Evolutionary conservation across 2,888 invertebrate genomes (phyloP).

Genomic region (Catocala nupta): DNA sequence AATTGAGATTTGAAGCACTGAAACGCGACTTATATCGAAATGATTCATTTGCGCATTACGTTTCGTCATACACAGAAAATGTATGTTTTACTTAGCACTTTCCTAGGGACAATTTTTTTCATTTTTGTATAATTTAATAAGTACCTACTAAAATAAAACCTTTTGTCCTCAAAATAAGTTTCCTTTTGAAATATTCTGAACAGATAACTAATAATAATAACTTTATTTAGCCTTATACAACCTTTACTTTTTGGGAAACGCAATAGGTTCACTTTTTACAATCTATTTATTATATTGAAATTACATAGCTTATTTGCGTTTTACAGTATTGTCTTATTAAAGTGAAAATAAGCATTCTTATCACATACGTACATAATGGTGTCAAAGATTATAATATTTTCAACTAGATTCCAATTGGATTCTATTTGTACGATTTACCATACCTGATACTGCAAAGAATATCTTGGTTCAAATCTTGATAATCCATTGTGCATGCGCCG

Average conservation of each 20-base stretch:
- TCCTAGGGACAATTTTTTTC: background rate
- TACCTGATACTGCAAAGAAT: slow-evolving; percentile 79
- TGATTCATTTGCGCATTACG: slow-evolving; percentile 71
- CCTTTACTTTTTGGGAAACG: too few relatives aligned
- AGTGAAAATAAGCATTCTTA: slow-evolving; percentile 14
- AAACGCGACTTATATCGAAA: slow-evolving; percentile 39
- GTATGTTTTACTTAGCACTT: background rate
- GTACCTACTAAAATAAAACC: too few relatives aligned
- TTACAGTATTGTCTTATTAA: background rate
- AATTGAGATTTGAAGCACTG: slow-evolving; percentile 6
- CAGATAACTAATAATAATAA: too few relatives aligned
- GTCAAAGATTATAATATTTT: slow-evolving; percentile 23
- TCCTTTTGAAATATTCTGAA: too few relatives aligned
- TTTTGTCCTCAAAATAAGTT: too few relatives aligned
- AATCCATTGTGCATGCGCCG: slow-evolving; percentile 66
- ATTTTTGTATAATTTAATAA: too few relatives aligned
- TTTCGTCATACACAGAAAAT: slow-evolving; percentile 59
- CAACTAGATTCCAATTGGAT: slow-evolving; percentile 9
- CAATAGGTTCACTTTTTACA: too few relatives aligned
- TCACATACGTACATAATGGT: slow-evolving; percentile 21
- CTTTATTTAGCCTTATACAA: too few relatives aligned
- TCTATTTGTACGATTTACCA: slow-evolving; percentile 9
- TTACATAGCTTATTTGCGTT: background rate
- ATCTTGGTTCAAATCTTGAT: slow-evolving; percentile 73
- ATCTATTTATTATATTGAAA: too few relatives aligned